Conservation (phyloP, 2,113 vertebrate species). For the Mesitornis unicolor region DNA sequence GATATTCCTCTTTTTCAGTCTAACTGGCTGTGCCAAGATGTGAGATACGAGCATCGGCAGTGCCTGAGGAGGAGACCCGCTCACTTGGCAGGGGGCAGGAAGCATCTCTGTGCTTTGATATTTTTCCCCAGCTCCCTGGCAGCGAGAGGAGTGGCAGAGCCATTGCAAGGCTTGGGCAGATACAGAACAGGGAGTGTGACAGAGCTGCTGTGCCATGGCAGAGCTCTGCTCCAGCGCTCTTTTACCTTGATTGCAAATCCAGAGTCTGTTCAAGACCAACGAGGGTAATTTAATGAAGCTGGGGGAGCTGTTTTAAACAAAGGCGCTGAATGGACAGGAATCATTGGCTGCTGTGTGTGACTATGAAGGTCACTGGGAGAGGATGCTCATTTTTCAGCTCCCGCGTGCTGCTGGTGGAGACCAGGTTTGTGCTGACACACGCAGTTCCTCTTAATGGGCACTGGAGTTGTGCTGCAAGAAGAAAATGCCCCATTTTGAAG, state of each 20-base stretch:
- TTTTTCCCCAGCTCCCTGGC: background rate
- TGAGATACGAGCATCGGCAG: background rate
- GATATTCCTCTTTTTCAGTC: background rate
- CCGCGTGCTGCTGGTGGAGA: background rate
- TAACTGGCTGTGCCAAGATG: background rate
- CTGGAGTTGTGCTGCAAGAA: background rate
- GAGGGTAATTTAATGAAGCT: background rate
- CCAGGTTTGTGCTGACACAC: slow-evolving; percentile 21
- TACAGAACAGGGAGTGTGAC: background rate
- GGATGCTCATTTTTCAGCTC: slow-evolving; percentile 42
- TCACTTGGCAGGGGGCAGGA: background rate
- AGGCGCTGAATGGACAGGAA: background rate
- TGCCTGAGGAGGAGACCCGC: fast-evolving
- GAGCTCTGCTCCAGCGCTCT: background rate
- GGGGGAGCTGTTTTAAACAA: background rate
- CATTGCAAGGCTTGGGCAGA: background rate
- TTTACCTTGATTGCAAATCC: background rate
- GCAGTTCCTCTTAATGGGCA: background rate
- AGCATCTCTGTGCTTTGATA: background rate
- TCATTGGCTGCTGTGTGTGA: background rate
- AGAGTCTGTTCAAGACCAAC: background rate
- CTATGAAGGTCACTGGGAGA: slow-evolving; percentile 2
- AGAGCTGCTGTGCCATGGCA: background rate
- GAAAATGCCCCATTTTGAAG: background rate
- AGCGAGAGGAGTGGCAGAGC: fast-evolving